Evolutionary conservation across 2,797 vertebrate species (phyloP), one percentile per base, ranked within the genome.

Genomic region (Merluccius polli): DNA sequence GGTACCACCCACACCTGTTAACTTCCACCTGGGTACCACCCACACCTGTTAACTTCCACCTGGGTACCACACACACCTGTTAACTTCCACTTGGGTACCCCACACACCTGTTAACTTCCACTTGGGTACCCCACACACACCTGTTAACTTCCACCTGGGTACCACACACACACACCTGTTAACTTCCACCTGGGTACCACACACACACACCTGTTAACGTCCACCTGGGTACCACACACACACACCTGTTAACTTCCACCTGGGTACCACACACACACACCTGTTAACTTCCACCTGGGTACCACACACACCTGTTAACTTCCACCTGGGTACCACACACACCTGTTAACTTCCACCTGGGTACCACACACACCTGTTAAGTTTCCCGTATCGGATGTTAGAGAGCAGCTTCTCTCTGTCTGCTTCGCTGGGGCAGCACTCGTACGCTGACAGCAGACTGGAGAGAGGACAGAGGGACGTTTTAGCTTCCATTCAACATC

Each of bases 371-470:
- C 32, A 90, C 96, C 96, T 94, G 86, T 95, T 93, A n/a, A 97
- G 91, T 72, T 91, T 96, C 38, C 96, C 96, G 4, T 92, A 97
- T 82, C 93, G 93, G 87, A 97, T 72, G 8, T 85, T 90, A 11
- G 95, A 94, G 65, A 97, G 90, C 8, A 97, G 91, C 65, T 93
- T 94, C 83, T 97, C 95, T 69, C 90, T 92, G n/a, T 94, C 93
- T 12, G 85, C 80, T 27, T 93, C 89, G 44, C 80, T 91, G 0
- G 79, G n/a, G 75, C 96, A 97, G 13, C 71, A 74, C 0, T 93
- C 91, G 36, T 96, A 97, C 1, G 96, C 95, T 0, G 79, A 4
- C 7, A 90, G 73, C 0, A 90, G 85, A 75, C 89, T 90, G 78
- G 18, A 27, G 31, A 21, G 38, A 29, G 18, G 9, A 29, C n/a